Evolutionary conservation across 2,797 vertebrate species (phyloP), one percentile per base, ranked within the genome.

Genomic region (Sebastes aleutianus): DNA sequence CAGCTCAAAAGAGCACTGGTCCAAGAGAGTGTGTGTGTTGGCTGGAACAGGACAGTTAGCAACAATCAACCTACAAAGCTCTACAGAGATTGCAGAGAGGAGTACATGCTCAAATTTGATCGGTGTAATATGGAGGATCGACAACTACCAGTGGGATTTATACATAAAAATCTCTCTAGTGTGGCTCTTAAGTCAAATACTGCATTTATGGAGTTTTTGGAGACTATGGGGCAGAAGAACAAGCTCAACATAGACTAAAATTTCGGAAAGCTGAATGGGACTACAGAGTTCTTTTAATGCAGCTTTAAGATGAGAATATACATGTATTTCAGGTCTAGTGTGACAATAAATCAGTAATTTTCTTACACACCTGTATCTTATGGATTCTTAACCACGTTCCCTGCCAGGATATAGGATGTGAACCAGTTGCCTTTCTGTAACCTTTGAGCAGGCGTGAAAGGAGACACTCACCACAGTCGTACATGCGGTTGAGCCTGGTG

Each of bases 401-500:
- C n/a, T 24, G 43, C 12, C 14, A 34, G 26, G 14, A 59, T 34
- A 26, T 5, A 50, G 1, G 13, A 59, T 18, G 16, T 47, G n/a
- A 62, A 4, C 27, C 26, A 63, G n/a, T 10, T 32, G n/a, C 31
- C 6, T 31, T 72, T 59, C 6, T 61, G 9, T 39, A 70, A 36
- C 18, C 26, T 32, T 50, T 1, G 32, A 16, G 31, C 11, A 39
- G 14, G 6, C 2, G n/a, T 12, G 4, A 54, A 13, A 20, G 14
- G 24, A 39, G 59, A 57, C 29, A 97, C 97, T 96, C 93, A 99
- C 97, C 95, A 91, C 98, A 99, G 84, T 96, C 96, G 70, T 99
- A 98, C 97, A 98, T 97, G 92, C 96, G 96, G 86, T 98, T 98
- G 26, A 98, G 89, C 69, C 97, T 95, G 85, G 95, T 94, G 92